These are phyloP conservation scores for Neoscelio sp. DNA, from an alignment of 2,888 invertebrate species.

Conservation along the genomic window DNA sequence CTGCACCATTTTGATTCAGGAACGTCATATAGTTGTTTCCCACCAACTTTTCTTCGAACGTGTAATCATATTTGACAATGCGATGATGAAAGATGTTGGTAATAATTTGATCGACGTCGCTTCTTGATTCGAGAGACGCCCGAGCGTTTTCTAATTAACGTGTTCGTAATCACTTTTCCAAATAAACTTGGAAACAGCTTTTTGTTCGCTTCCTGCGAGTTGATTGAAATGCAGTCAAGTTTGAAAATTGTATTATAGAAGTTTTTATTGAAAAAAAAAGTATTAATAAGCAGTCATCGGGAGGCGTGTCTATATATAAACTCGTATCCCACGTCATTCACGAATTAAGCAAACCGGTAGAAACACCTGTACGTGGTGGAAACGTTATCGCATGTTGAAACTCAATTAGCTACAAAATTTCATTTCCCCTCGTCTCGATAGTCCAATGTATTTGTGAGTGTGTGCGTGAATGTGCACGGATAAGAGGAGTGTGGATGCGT, in stretches of 20 bases:
- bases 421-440: slow-evolving; percentile 72
- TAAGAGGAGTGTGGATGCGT: slow-evolving; percentile 30
- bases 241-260: slow-evolving; percentile 59
- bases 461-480: slow-evolving; percentile 5
- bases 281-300: slow-evolving; percentile 68
- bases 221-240: slow-evolving; percentile 61
- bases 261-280: slow-evolving; percentile 60
- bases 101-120: slow-evolving; percentile 26
- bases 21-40: slow-evolving; percentile 14
- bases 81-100: not conserved
- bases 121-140: slow-evolving; percentile 19
- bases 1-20: too few species aligned
- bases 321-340: slow-evolving; percentile 68
- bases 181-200: slow-evolving; percentile 52
- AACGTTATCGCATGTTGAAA: slow-evolving; percentile 76
- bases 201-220: not conserved
- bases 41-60: slow-evolving; percentile 8
- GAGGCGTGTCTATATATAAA: slow-evolving; percentile 61
- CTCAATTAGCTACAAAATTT: slow-evolving; percentile 79
- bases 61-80: not conserved
- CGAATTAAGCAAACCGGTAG: slow-evolving; percentile 68
- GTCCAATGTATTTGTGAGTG: slow-evolving; percentile 53
- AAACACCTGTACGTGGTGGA: slow-evolving; percentile 74
- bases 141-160: slow-evolving; percentile 61
- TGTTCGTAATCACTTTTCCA: slow-evolving; percentile 35